Conservation (phyloP, 2,113 vertebrate species). For the Xiphophorus couchianus region DNA sequence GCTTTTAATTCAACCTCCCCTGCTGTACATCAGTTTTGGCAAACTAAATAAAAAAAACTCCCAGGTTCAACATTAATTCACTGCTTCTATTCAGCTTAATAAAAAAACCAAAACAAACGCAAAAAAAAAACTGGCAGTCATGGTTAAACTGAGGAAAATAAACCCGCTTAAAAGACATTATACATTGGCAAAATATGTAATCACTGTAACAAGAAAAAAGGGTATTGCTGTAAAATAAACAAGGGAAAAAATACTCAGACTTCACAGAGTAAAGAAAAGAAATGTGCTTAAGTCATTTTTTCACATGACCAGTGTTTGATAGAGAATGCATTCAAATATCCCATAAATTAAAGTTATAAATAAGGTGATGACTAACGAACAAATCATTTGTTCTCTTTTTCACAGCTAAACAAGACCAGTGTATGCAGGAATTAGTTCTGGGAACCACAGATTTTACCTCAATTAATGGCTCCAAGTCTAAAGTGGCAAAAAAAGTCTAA, state of each 20-base stretch:
- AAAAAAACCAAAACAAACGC: conserved; percentile 58
- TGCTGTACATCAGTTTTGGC: conserved; percentile 68
- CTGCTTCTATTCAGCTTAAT: conserved; percentile 51
- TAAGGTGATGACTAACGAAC: conserved; percentile 74
- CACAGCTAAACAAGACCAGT: conserved; percentile 79
- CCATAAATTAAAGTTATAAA: conserved; percentile 80
- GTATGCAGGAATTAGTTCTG: conserved; percentile 62
- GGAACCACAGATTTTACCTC: conserved; percentile 53
- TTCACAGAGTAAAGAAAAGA: conserved; percentile 59
- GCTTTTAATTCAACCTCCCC: conserved; percentile 37
- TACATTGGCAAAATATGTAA: conserved; percentile 70
- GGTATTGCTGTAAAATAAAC: conserved; percentile 70
- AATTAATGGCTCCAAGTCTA: conserved; percentile 44
- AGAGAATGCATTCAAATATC: conserved; percentile 61
- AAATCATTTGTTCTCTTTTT: conserved; percentile 72
- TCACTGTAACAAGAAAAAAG: conserved; percentile 53
- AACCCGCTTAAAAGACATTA: conserved; percentile 59
- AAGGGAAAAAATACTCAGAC: conserved; percentile 42
- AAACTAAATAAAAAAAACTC: conserved; percentile 55
- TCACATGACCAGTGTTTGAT: conserved; percentile 64
- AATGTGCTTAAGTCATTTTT: conserved; percentile 56
- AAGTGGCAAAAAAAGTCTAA: conserved; percentile 33
- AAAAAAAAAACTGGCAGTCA: conserved; percentile 71
- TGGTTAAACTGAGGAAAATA: conserved; percentile 54
- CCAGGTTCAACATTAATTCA: conserved; percentile 64